Base-by-base conservation (phyloP, 1,140 invertebrate genomes). In the Tribolium madens region DNA sequence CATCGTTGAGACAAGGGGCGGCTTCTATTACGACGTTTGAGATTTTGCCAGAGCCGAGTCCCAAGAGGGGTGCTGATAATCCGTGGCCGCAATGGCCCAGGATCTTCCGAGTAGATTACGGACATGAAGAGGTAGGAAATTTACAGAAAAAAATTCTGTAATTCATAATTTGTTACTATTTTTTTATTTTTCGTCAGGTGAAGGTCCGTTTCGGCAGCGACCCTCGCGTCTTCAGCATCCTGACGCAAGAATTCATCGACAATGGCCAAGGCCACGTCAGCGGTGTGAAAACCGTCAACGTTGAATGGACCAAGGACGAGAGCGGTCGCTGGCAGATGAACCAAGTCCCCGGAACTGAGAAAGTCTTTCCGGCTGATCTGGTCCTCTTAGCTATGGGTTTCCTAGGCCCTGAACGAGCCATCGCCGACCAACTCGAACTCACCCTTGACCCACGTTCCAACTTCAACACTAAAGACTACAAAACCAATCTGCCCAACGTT, bases 301-400 rank as follows among this genome's bases (percentile, higher is more conserved):
- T 99, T 3, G 92, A 97, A 81, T 99, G 98, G 98, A 92, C 89
- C 13, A 97, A 97, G 86, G 96, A 97, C 86, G 92, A 95, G 53
- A 92, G 91, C 76, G 98, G 97, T 0, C 89, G 94, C 76, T 99
- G 97, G 97, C 94, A 95, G 83, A 98, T 99, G 96, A 89, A 92
- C 69, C 96, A 99, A 89, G 87, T 96, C 53, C 88, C 91, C 78
- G 94, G 93, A 36, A 91, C 93, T 33, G 94, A 97, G 87, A 92
- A 93, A 84, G 90, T 94, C 2, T 96, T 91, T 85, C 92, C 96
- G 82, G 96, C 95, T 81, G 96, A 99, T 84, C 87, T 99, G 73
- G 96, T 98, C 42, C 88, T 99, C 73, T 88, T 99, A 18, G 98
- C 98, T 10, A 99, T 99, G 98, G 98, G 98, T 82, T 99, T 99